Evolutionary conservation across 2,888 invertebrate species (phyloP).

Genomic region (Seladonia tumulorum): DNA sequence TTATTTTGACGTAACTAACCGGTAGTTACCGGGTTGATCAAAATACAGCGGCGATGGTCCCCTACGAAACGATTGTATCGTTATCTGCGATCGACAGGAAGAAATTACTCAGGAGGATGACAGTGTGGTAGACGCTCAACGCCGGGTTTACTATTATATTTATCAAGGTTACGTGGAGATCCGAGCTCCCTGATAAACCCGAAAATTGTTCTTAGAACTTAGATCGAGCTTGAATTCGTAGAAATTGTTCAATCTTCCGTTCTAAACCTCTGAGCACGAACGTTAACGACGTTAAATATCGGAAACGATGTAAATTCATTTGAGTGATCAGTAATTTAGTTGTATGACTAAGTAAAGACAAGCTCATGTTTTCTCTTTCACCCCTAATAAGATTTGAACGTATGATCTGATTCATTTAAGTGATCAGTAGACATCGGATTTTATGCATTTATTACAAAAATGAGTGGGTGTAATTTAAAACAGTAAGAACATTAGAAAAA

Average conservation of each 20-base stretch:
- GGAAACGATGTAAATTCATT: not conserved
- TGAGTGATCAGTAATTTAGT: not conserved
- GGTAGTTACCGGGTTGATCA: constrained; percentile 71
- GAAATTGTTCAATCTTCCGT: not conserved
- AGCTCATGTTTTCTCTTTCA: not conserved
- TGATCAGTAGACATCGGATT: no score
- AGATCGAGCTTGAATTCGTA: constrained; percentile 60
- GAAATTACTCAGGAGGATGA: constrained; percentile 75
- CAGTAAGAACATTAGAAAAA: no score
- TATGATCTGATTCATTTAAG: no score
- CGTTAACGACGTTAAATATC: not conserved
- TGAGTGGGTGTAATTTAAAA: no score
- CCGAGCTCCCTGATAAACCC: constrained; percentile 66
- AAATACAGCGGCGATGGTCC: constrained; percentile 63
- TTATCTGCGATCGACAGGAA: constrained; percentile 76
- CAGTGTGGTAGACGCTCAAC: constrained; percentile 69
- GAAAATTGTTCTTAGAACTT: constrained; percentile 52
- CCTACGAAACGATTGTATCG: constrained; percentile 68
- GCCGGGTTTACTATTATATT: constrained; percentile 69
- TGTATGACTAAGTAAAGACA: not conserved
- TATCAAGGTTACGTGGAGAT: constrained; percentile 71
- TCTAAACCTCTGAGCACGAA: not conserved
- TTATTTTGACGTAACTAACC: constrained; percentile 65
- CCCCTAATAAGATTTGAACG: not conserved
- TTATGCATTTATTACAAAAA: no score